Conservation (phyloP, 2,888 invertebrate species). For the Chaetoderma sp. region DNA sequence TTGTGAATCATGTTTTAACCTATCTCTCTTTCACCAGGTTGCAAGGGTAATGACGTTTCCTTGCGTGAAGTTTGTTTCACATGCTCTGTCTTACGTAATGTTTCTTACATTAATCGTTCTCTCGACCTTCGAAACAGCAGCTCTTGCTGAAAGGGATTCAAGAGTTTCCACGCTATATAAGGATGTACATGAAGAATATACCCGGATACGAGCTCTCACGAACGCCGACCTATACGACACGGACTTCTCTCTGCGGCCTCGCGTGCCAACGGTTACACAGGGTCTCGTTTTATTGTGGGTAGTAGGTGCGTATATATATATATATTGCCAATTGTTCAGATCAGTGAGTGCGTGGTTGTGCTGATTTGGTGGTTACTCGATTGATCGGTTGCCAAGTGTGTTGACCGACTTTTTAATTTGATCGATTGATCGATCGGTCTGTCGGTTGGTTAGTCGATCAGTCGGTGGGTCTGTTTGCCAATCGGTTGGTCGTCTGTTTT, state of each 20-base stretch:
- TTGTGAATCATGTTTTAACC: no score
- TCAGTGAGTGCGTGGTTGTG: no score
- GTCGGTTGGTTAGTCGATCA: no score
- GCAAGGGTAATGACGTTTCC: slow-evolving; percentile 56
- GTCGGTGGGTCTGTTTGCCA: no score
- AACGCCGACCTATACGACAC: slow-evolving; percentile 34
- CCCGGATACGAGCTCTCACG: slow-evolving; percentile 9
- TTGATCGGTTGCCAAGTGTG: no score
- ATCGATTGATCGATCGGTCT: no score
- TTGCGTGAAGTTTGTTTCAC: slow-evolving; percentile 64
- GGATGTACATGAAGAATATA: slow-evolving; percentile 28
- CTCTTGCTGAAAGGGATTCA: background rate
- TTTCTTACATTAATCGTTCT: slow-evolving; percentile 60
- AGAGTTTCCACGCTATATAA: slow-evolving; percentile 34
- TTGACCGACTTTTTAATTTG: no score
- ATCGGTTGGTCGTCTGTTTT: no score
- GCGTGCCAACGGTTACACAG: slow-evolving; percentile 45
- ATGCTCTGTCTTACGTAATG: slow-evolving; percentile 58
- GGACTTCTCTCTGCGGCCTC: slow-evolving; percentile 51
- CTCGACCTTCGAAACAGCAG: slow-evolving; percentile 47
- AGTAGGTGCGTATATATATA: slow-evolving; percentile 44
- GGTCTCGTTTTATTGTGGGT: slow-evolving; percentile 53
- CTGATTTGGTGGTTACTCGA: no score
- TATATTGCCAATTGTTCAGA: no score
- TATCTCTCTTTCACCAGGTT: slow-evolving; percentile 42